phyloP scores from a whole-genome alignment of 1,140 invertebrate genomes.

The Microplitis mediator region DNA sequence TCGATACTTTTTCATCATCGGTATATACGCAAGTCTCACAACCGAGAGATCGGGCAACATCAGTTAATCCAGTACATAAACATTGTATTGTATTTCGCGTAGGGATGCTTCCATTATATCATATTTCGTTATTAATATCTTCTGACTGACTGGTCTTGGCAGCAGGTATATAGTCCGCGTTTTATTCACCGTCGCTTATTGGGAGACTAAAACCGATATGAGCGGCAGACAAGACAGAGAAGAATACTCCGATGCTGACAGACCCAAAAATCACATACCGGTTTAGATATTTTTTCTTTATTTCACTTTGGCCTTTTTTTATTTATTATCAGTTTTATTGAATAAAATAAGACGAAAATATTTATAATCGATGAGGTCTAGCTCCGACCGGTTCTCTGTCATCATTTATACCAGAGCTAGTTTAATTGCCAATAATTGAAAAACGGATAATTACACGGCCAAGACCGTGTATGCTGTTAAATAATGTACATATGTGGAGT shows the following conservation, averaged over 20 bases:
- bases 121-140: slow-evolving; percentile 65
- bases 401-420: background rate
- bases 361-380: background rate
- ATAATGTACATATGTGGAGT: background rate
- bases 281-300: slow-evolving; percentile 31
- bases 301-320: slow-evolving; percentile 4
- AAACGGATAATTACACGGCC: background rate
- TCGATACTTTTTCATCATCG: slow-evolving; percentile 45
- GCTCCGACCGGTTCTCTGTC: too few species aligned
- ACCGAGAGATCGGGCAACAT: slow-evolving; percentile 40
- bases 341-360: background rate
- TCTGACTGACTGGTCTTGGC: slow-evolving; percentile 56
- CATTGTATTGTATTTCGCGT: slow-evolving; percentile 60
- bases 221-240: slow-evolving; percentile 27
- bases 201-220: background rate
- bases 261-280: slow-evolving; percentile 43
- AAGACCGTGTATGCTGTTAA: background rate
- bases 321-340: background rate
- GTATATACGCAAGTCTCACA: background rate
- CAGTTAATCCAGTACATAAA: slow-evolving; percentile 61
- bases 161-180: slow-evolving; percentile 52
- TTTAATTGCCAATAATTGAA: slow-evolving; percentile 24
- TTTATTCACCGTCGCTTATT: slow-evolving; percentile 44
- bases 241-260: slow-evolving; percentile 42
- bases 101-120: slow-evolving; percentile 60